A percentile compares a stretch with the other conserved stretches of the same genome.
Conservation (phyloP, 2,888 invertebrate genomes). For the Microctonus brassicae region DNA sequence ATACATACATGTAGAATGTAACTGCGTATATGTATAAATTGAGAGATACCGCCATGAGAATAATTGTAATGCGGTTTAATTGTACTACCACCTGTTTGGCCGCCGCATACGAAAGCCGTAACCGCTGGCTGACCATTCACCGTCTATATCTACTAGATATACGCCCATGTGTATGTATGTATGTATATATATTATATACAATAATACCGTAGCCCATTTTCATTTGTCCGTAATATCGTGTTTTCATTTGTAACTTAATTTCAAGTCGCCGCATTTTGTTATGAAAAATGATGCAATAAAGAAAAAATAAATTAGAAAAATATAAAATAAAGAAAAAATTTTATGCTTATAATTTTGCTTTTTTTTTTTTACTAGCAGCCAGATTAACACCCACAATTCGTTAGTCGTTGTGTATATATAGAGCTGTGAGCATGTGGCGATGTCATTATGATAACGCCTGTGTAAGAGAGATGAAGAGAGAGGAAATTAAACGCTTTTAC, state of each 20-base stretch:
- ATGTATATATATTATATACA: not conserved
- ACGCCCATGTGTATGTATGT: not conserved
- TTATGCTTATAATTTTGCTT: too few relatives aligned
- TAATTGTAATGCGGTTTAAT: conserved; percentile 65
- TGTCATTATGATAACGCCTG: conserved; percentile 2
- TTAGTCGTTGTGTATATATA: too few relatives aligned
- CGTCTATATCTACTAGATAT: conserved; percentile 22
- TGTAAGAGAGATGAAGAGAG: not conserved
- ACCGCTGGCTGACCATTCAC: conserved; percentile 54
- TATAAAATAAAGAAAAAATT: not conserved
- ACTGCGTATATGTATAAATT: not conserved
- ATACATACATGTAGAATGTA: not conserved
- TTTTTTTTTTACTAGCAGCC: too few relatives aligned
- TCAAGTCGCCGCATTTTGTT: not conserved
- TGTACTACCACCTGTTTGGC: conserved; percentile 63
- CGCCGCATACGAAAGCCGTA: conserved; percentile 37
- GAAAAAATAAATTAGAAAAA: not conserved
- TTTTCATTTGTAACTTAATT: conserved; percentile 3
- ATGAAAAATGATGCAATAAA: not conserved
- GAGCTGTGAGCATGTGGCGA: not conserved
- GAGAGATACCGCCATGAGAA: conserved; percentile 42
- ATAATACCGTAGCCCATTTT: not conserved
- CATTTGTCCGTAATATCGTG: not conserved
- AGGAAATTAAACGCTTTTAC: conserved; percentile 9
- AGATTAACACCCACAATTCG: too few relatives aligned